phyloP scores from a whole-genome alignment of 2,888 invertebrate genomes.

The Nysson spinosus region DNA sequence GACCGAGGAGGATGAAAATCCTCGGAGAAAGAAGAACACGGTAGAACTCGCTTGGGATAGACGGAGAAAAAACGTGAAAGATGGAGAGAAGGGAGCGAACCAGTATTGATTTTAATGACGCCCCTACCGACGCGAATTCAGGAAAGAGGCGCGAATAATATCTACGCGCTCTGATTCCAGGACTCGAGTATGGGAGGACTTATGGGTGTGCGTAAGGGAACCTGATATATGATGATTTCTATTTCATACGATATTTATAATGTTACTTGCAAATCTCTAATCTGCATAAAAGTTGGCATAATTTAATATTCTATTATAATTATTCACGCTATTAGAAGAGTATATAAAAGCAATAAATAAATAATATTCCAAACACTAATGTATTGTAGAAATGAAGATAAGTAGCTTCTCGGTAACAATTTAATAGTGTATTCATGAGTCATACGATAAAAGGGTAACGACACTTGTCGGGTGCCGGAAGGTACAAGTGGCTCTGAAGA shows the following conservation, averaged over 20 bases:
- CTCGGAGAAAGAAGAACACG: conserved; percentile 35
- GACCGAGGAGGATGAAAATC: conserved; percentile 44
- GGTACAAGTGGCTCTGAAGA: conserved; percentile 57
- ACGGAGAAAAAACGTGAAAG: conserved; percentile 55
- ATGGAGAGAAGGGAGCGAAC: conserved; percentile 67
- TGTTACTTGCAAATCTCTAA: not conserved
- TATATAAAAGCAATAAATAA: too few relatives aligned
- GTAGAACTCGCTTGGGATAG: conserved; percentile 23
- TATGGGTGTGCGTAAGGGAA: conserved; percentile 1
- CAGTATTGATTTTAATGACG: conserved; percentile 78
- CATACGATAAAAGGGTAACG: conserved; percentile 34
- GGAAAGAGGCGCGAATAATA: conserved; percentile 71
- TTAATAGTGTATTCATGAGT: too few relatives aligned
- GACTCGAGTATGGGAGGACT: conserved; percentile 11
- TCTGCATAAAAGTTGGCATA: not conserved
- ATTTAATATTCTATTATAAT: not conserved
- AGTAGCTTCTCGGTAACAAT: too few relatives aligned
- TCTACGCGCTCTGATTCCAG: conserved; percentile 63
- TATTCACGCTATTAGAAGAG: not conserved
- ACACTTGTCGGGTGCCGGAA: conserved; percentile 55
- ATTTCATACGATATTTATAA: not conserved
- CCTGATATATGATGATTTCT: too few relatives aligned
- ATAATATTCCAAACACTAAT: too few relatives aligned
- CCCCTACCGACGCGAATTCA: conserved; percentile 68
- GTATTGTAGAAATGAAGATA: too few relatives aligned